Base-by-base conservation (phyloP, 2,888 invertebrate species). In the Heliconius charithonia region DNA sequence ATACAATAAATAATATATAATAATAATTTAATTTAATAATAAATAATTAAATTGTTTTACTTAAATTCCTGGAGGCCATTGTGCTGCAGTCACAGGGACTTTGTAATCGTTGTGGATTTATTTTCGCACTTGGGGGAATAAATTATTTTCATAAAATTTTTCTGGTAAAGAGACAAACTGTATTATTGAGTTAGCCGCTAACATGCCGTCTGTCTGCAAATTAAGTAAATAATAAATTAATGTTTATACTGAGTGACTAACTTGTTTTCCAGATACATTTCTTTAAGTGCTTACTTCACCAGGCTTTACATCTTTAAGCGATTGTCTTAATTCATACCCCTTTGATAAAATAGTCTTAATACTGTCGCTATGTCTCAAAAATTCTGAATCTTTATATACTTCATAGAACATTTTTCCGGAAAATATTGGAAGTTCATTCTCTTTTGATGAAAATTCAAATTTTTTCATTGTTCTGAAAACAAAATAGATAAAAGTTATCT, bases 321-420 rank as follows among this genome's bases (percentile, higher is more conserved):
- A 85, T 62, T 86, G 82, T 45, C 89, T 83, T 32, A 90, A 79
- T 76, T 89, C 85, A 76, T 88, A 86, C 0, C 88, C 87, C 65
- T 85, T 86, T 0, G 83, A 80, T 12, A 90, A 81, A 10, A 90
- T 86, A 4, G 80, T 84, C 75, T 87, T 86, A 4, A 90, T 84
- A 72, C 90, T 87, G 3, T 84, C 83, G 41, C 82, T 85, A 25
- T 83, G 81, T 4, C 83, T 83, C 4, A 90, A 81, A 75, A 90
- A 90, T 6, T 87, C 86, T 0, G 90, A 82, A 13, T 87, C 82
- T 77, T 89, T 89, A 71, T 88, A 89, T 1, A 83, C 79, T 2
- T 82, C 59, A 79, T 87, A 89, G 78, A 88, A 89, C 0, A 81
- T 29, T 4, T 80, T 71, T 0, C 88, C 88, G 12, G 79, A 83